Percentiles rank a stretch among this genome's conserved stretches.
Conservation (phyloP, 1,140 invertebrate species). For the Drosophila insularis region DNA sequence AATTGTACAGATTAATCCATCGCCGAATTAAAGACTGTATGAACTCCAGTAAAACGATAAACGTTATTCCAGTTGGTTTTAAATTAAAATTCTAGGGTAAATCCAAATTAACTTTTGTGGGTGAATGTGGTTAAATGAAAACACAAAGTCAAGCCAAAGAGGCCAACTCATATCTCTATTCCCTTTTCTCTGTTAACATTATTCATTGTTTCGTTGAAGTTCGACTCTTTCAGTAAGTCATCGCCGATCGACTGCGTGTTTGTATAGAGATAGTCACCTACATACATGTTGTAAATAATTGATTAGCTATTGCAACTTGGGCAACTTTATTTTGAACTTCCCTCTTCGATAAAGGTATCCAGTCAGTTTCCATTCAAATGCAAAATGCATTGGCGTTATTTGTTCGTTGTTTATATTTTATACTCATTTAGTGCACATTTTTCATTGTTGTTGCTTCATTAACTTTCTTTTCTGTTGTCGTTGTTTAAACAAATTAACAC, state of each 20-base stretch:
- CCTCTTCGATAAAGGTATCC: not conserved
- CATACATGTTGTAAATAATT: not conserved
- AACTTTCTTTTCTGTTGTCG: constrained; percentile 52
- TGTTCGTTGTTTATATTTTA: constrained; percentile 31
- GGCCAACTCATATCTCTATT: no score
- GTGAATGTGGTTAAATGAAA: no score
- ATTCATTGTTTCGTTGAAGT: no score
- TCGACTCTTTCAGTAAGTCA: no score
- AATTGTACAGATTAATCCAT: no score
- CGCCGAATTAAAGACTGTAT: no score
- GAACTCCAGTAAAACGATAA: no score
- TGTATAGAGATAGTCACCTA: not conserved
- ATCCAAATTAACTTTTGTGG: no score
- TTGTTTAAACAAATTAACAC: constrained; percentile 55
- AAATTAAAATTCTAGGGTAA: no score
- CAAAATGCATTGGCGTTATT: constrained; percentile 39
- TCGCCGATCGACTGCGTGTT: not conserved
- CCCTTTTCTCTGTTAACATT: no score
- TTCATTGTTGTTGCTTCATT: constrained; percentile 64
- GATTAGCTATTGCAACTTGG: not conserved
- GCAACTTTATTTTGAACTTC: not conserved
- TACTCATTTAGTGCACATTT: constrained; percentile 64
- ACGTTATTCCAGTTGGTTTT: no score
- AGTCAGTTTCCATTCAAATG: constrained; percentile 29
- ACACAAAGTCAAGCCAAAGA: no score